Evolutionary conservation across 2,888 invertebrate species (phyloP).

Genomic region (Physocephala rufipes): DNA sequence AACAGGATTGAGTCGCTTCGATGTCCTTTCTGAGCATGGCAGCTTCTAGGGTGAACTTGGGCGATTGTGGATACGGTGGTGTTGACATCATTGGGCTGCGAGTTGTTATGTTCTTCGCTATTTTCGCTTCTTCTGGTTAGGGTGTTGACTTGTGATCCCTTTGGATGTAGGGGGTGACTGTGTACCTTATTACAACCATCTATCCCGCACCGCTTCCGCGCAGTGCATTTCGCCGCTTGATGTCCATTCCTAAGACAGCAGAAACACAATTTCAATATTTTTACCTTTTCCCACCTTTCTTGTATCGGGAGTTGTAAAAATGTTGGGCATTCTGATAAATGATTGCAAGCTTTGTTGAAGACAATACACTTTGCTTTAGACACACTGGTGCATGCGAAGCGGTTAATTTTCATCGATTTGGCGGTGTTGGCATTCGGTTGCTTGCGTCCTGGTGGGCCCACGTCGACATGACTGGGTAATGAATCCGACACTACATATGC

Average conservation of each 20-base stretch:
- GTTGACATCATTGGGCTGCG: too few species aligned
- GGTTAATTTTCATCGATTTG: too few species aligned
- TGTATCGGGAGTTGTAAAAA: background rate
- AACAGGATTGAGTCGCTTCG: conserved; percentile 17
- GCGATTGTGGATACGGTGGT: background rate
- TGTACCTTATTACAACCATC: conserved; percentile 27
- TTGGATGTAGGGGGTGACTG: conserved; percentile 19
- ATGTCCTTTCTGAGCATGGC: conserved; percentile 12
- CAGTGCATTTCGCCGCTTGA: conserved; percentile 14
- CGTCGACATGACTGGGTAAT: conserved; percentile 24
- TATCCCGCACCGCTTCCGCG: conserved; percentile 3
- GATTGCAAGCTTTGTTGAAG: conserved; percentile 20
- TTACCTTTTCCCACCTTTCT: conserved; percentile 30
- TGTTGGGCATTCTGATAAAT: background rate
- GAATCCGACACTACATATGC: background rate
- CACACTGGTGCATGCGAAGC: conserved; percentile 29
- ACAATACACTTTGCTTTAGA: conserved; percentile 12
- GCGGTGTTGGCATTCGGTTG: too few species aligned
- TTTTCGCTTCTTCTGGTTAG: background rate
- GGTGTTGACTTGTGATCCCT: background rate
- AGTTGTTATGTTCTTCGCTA: background rate
- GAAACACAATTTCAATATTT: conserved; percentile 29
- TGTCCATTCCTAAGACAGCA: conserved; percentile 33
- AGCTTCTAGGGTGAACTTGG: conserved; percentile 18
- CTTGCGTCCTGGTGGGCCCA: too few species aligned